Base-by-base conservation (phyloP, 2,113 vertebrate species). In the Prunella himalayana region DNA sequence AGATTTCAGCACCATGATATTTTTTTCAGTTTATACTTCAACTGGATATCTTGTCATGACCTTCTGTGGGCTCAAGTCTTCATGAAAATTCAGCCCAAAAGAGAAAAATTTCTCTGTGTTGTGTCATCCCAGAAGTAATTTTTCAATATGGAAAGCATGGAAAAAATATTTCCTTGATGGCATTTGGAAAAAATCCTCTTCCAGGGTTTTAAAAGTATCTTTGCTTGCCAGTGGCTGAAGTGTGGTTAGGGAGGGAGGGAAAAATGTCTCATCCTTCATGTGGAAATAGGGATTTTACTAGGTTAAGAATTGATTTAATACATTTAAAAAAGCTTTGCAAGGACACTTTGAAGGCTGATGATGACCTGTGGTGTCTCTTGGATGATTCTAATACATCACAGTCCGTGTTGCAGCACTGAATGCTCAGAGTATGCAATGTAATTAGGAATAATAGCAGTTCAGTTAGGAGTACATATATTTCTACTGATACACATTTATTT, bases 121-220 rank as follows among this genome's bases (percentile, higher is more conserved):
- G 21, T 93, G 86, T 94, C 64, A 84, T 94, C 53, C 27, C 72
- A 91, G 45, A 77, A 90, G 30, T 82, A 79, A 59, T 54, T 83
- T 94, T 83, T 92, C 76, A 78, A 13, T 54, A 19, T 35, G 87
- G 82, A 88, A 90, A 87, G n/a, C 70, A 54, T 89, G 94, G 77
- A 72, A 47, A 80, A 84, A 92, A 59, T 72, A 76, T 70, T 88
- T 95, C 24, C 66, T 86, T 88, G 68, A 78, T 86, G 39, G 85
- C 65, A 80, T 92, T 80, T 70, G 90, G 82, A 86, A 96, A 93
- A 94, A 88, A n/a, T 44, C 66, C 2, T 71, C 50, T 87, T 91
- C 50, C 30, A 70, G 85, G 66, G 33, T 87, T 95, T 91, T 70
- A 61, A 76, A 49, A 69, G 22, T 60, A 19, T 94, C 60, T 91